These are phyloP conservation scores for Tapirus terrestris DNA, from an alignment of 2,113 vertebrate genomes.

Conservation along the genomic window DNA sequence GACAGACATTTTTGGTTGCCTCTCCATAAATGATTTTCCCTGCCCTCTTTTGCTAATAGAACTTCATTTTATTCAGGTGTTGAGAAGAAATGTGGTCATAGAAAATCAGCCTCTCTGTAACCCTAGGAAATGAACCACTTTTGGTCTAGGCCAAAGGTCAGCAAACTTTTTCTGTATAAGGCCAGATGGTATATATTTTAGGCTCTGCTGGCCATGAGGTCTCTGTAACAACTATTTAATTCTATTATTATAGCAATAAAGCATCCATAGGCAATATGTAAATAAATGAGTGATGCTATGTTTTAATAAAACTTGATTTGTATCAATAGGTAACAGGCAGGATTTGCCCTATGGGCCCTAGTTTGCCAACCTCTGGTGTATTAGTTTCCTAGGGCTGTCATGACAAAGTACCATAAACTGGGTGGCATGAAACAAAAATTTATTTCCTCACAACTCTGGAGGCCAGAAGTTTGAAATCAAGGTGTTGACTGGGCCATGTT, in stretches of 20 bases:
- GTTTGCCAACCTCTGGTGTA: neutral
- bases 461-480: neutral
- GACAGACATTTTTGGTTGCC: neutral
- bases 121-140: neutral
- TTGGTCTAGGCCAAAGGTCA: neutral
- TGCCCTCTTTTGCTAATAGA: neutral
- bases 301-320: neutral
- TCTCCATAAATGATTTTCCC: neutral
- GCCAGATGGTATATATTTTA: neutral
- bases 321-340: neutral
- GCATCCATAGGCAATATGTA: neutral
- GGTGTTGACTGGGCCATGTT: too few relatives aligned
- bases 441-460: neutral
- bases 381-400: neutral
- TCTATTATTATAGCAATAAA: neutral
- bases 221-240: neutral
- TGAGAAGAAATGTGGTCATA: neutral
- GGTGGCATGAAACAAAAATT: neutral
- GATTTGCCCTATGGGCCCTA: neutral
- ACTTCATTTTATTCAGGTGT: neutral
- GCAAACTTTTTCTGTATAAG: neutral
- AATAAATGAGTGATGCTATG: neutral
- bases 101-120: neutral
- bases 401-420: neutral
- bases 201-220: neutral